phyloP scores from a whole-genome alignment of 2,888 invertebrate genomes.

The Diogma glabrata region DNA sequence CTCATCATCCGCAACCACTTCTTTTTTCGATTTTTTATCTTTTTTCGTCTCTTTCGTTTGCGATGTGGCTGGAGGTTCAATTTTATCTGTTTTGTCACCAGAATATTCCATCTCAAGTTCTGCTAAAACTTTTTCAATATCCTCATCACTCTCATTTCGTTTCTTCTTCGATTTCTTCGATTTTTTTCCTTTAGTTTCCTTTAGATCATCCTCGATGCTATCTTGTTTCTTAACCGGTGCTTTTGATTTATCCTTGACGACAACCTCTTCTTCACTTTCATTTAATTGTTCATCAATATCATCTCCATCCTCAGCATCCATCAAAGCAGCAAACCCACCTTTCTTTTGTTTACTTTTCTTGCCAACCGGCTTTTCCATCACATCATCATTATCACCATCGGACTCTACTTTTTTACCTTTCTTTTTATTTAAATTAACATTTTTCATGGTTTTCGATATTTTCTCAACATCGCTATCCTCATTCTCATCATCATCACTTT shows the following conservation, averaged over 20 bases:
- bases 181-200: slow-evolving; percentile 49
- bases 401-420: slow-evolving; percentile 37
- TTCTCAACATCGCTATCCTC: slow-evolving; percentile 36
- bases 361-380: slow-evolving; percentile 35
- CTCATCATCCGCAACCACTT: slow-evolving; percentile 34
- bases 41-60: slow-evolving; percentile 19
- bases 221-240: slow-evolving; percentile 34
- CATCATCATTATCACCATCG: slow-evolving; percentile 35
- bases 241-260: slow-evolving; percentile 33
- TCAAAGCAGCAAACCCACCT: slow-evolving; percentile 54
- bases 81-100: slow-evolving; percentile 44
- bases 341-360: slow-evolving; percentile 32
- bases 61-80: slow-evolving; percentile 16
- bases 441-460: slow-evolving; percentile 45
- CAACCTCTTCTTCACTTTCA: slow-evolving; percentile 34
- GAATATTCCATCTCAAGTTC: slow-evolving; percentile 73
- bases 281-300: slow-evolving; percentile 26
- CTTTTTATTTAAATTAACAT: too few relatives aligned
- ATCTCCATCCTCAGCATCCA: slow-evolving; percentile 49
- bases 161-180: slow-evolving; percentile 61
- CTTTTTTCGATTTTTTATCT: slow-evolving; percentile 20
- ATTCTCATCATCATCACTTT: slow-evolving; percentile 37
- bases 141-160: slow-evolving; percentile 64
- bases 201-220: slow-evolving; percentile 32
- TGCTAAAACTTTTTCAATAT: slow-evolving; percentile 71